phyloP scores from a whole-genome alignment of 2,113 vertebrate species.

The Hiodon tergisus region DNA sequence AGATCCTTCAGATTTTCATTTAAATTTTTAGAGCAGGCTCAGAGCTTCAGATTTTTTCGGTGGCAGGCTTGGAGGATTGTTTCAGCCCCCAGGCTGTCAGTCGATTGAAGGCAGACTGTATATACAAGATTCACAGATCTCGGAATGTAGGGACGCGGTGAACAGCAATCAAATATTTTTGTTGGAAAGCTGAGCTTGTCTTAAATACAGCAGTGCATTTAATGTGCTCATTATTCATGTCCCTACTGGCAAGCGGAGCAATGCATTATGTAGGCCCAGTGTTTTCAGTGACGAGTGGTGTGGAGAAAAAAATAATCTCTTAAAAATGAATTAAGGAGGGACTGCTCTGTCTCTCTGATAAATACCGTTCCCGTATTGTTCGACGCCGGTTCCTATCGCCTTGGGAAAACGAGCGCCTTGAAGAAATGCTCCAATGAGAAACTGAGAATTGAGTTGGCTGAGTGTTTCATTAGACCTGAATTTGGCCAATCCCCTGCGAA shows the following conservation, averaged over 20 bases:
- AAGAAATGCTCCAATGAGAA: constrained; percentile 18
- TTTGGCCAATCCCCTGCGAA: constrained; percentile 30
- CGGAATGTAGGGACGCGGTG: constrained; percentile 43
- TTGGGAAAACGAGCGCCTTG: not conserved
- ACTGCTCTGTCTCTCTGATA: constrained; percentile 28
- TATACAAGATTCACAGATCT: constrained; percentile 37
- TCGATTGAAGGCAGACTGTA: constrained; percentile 40
- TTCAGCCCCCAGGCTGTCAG: constrained; percentile 34
- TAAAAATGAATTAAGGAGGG: constrained; percentile 49
- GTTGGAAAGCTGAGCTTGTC: constrained; percentile 47
- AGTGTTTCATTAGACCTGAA: constrained; percentile 20
- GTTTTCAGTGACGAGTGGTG: constrained; percentile 29
- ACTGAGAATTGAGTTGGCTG: constrained; percentile 25
- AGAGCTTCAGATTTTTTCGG: constrained; percentile 7
- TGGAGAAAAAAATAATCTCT: constrained; percentile 44
- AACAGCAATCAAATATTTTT: constrained; percentile 63
- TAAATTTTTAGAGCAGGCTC: not conserved
- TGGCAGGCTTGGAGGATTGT: constrained; percentile 37
- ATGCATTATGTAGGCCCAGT: constrained; percentile 38
- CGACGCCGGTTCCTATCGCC: not conserved
- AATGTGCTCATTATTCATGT: constrained; percentile 57
- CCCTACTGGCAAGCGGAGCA: constrained; percentile 43
- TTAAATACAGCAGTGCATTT: constrained; percentile 46
- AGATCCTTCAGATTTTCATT: not conserved
- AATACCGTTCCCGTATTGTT: not conserved